Conservation (phyloP, 2,797 vertebrate species). For the Lophius americanus region DNA sequence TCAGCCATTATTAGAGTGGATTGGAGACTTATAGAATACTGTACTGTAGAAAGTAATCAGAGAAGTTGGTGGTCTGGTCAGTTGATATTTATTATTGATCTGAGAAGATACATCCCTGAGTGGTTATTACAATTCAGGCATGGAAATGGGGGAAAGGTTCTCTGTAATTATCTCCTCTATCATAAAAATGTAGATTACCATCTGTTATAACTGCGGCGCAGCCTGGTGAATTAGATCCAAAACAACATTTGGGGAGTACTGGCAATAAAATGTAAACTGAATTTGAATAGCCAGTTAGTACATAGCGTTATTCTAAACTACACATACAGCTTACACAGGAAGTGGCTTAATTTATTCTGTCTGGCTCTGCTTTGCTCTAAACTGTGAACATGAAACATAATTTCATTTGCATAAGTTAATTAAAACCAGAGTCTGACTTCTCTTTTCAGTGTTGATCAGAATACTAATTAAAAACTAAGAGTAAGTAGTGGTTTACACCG, state of each 20-base stretch:
- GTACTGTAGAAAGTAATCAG: conserved; percentile 3
- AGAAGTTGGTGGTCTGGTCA: not conserved
- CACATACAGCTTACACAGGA: conserved; percentile 12
- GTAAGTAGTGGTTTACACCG: conserved; percentile 66
- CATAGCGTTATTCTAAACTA: conserved; percentile 5
- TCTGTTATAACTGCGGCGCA: conserved; percentile 1
- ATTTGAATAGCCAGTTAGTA: conserved; percentile 38
- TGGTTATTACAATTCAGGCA: conserved; percentile 10
- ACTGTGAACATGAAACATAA: conserved; percentile 66
- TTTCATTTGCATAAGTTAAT: conserved; percentile 84
- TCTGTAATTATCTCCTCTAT: not conserved
- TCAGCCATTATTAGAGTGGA: conserved; percentile 27
- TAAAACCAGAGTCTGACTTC: conserved; percentile 76
- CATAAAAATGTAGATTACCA: not conserved
- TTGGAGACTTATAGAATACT: conserved; percentile 1
- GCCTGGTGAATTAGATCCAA: not conserved
- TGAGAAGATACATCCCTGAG: conserved; percentile 13
- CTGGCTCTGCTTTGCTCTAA: conserved; percentile 58
- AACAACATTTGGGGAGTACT: not conserved
- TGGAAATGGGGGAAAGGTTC: not conserved
- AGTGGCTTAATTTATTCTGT: conserved; percentile 58
- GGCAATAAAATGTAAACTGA: not conserved
- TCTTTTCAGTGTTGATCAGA: conserved; percentile 69
- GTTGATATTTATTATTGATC: conserved; percentile 26
- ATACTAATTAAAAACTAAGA: conserved; percentile 75